Percentiles rank a stretch among this genome's conserved stretches.
Evolutionary conservation across 2,797 vertebrate genomes (phyloP).

Genomic region (Smutsia temminckii): DNA sequence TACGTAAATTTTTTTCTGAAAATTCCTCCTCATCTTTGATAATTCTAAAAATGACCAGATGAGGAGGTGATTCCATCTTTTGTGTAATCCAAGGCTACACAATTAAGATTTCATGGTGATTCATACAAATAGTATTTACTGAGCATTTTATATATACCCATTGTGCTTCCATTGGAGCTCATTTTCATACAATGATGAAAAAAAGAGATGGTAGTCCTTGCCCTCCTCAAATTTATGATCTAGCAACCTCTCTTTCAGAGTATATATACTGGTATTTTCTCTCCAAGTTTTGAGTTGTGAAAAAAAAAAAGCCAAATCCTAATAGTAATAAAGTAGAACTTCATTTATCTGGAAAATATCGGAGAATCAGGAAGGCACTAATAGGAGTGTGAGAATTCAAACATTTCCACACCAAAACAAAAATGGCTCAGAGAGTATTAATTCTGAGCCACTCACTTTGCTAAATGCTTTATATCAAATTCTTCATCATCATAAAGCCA

Average conservation of each 20-base stretch:
- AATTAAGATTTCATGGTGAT: neutral
- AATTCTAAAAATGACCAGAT: constrained; percentile 8
- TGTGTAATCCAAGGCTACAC: neutral
- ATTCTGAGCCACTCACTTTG: neutral
- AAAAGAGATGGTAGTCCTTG: neutral
- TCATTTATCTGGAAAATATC: neutral
- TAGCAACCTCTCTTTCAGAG: neutral
- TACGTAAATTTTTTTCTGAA: neutral
- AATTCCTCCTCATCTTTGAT: neutral
- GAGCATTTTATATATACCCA: neutral
- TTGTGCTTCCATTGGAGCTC: neutral
- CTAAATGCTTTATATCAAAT: neutral
- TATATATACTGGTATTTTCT: neutral
- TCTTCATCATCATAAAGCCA: neutral
- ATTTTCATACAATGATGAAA: neutral
- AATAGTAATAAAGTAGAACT: neutral
- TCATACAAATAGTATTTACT: neutral
- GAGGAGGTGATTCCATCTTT: neutral
- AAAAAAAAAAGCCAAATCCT: constrained; percentile 11
- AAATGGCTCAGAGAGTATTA: neutral
- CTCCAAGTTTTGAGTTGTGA: neutral
- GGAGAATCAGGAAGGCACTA: neutral
- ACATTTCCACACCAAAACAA: neutral
- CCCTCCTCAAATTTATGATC: neutral
- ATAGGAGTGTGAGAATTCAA: constrained; percentile 15